phyloP scores from a whole-genome alignment of 2,113 vertebrate genomes.

The Seriola aureovittata region DNA sequence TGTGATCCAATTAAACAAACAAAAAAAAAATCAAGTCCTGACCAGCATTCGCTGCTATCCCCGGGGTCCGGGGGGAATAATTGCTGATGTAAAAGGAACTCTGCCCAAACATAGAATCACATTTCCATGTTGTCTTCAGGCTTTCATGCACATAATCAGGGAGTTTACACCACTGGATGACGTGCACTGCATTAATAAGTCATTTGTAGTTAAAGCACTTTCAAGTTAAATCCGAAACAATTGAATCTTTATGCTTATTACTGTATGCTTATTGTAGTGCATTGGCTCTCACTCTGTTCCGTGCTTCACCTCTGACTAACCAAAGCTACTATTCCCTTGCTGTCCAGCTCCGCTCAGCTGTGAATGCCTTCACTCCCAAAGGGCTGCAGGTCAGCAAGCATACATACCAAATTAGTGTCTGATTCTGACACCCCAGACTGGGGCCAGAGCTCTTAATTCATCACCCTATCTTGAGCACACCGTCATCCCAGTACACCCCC shows the following conservation, averaged over 20 bases:
- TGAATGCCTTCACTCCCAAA: constrained; percentile 28
- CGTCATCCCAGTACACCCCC: not conserved
- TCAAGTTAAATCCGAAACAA: not conserved
- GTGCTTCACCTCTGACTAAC: constrained; percentile 26
- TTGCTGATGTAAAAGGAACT: constrained; percentile 7
- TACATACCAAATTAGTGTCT: constrained; percentile 32
- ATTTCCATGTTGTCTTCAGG: constrained; percentile 27
- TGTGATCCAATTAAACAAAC: constrained; percentile 55
- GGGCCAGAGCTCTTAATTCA: constrained; percentile 36
- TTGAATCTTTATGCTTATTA: not conserved
- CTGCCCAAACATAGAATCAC: constrained; percentile 7
- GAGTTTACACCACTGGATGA: not conserved
- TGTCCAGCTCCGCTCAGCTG: constrained; percentile 31
- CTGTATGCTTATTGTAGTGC: not conserved
- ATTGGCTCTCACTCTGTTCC: constrained; percentile 7
- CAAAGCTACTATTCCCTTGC: constrained; percentile 31
- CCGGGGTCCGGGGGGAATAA: constrained; percentile 29
- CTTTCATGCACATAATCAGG: not conserved
- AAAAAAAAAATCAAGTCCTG: constrained; percentile 36
- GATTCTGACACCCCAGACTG: constrained; percentile 43
- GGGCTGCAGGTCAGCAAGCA: constrained; percentile 50
- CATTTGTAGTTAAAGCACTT: not conserved
- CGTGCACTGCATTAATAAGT: not conserved
- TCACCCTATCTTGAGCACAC: constrained; percentile 10
- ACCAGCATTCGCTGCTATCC: constrained; percentile 26